A percentile compares a stretch with the other conserved stretches of the same genome.
Conservation (phyloP, 2,113 vertebrate genomes). For the Bubalus kerabau region DNA sequence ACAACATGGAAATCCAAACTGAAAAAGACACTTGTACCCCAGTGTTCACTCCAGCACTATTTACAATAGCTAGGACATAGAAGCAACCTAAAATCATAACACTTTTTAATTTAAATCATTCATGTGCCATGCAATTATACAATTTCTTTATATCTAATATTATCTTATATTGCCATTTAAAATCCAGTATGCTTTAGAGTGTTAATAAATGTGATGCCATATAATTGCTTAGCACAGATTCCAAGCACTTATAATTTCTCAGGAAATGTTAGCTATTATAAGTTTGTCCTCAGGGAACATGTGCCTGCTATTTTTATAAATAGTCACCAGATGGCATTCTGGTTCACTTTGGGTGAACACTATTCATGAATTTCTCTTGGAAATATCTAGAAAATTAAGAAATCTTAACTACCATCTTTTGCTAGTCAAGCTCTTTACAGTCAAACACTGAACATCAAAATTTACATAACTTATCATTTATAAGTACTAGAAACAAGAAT, state of each 20-base stretch:
- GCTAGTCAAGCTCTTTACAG: background rate
- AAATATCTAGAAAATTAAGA: conserved; percentile 26
- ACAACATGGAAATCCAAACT: background rate
- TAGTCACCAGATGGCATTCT: conserved; percentile 28
- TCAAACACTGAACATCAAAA: background rate
- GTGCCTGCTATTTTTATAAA: conserved; percentile 20
- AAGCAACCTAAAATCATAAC: background rate
- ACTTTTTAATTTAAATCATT: background rate
- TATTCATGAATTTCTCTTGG: background rate
- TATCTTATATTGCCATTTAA: background rate
- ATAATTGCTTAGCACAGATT: background rate
- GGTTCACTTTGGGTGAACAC: background rate
- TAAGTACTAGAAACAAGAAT: background rate
- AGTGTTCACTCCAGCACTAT: background rate
- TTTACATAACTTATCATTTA: background rate
- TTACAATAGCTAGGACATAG: background rate
- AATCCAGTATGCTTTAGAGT: background rate
- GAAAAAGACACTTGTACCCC: background rate
- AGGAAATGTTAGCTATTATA: background rate
- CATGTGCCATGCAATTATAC: background rate
- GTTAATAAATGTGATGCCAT: background rate
- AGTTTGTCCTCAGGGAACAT: background rate
- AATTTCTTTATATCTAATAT: background rate
- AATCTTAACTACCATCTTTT: background rate
- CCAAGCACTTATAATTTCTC: background rate